phyloP scores from a whole-genome alignment of 1,140 invertebrate genomes.

The Microplitis mediator region DNA sequence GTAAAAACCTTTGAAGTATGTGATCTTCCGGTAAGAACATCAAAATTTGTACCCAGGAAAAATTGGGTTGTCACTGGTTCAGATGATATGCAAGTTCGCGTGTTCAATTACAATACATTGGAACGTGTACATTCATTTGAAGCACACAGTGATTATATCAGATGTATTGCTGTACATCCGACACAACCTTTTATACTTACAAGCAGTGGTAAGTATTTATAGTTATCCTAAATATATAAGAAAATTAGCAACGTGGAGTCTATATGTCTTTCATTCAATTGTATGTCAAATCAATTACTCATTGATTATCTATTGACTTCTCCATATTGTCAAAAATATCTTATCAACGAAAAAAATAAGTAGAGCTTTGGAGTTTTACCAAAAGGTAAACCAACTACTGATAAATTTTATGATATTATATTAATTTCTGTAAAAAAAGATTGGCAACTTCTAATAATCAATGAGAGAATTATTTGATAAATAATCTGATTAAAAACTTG shows the following conservation, averaged over 20 bases:
- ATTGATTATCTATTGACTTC: no score
- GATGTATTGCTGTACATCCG: conserved; percentile 96
- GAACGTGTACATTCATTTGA: conserved; percentile 96
- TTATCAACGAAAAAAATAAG: no score
- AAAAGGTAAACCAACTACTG: no score
- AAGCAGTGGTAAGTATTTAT: conserved; percentile 81
- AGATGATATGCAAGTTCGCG: conserved; percentile 93
- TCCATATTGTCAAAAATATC: no score
- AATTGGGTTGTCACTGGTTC: conserved; percentile 99
- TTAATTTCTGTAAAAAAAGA: no score
- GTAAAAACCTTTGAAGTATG: conserved; percentile 97
- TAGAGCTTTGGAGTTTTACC: no score
- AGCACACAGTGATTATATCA: conserved; percentile 97
- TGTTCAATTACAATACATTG: conserved; percentile 99
- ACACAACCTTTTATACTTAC: conserved; percentile 96
- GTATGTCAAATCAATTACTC: no score
- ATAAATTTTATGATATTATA: no score
- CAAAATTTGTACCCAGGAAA: conserved; percentile 95
- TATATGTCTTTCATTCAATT: not conserved
- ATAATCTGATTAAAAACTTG: no score
- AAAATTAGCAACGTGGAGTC: not conserved
- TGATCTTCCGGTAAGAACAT: conserved; percentile 93
- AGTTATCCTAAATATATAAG: no score
- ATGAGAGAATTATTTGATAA: no score
- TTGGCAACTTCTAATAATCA: no score